Percentiles rank a stretch among this genome's conserved stretches.
Conservation (phyloP, 2,113 vertebrate species). For the Mungos mungo region DNA sequence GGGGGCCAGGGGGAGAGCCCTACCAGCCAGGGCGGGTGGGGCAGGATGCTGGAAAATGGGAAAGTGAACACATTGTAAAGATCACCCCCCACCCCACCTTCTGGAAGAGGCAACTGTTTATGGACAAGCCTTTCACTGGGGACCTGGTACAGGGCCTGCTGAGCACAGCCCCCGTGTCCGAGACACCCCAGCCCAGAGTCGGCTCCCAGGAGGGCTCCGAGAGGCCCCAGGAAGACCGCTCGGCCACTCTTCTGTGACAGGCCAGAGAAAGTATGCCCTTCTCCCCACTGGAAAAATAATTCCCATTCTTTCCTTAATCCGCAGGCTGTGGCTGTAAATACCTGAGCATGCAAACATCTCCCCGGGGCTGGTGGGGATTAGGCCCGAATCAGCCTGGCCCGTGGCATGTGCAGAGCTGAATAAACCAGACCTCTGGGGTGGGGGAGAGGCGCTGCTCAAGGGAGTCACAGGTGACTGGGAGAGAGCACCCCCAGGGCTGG, state of each 20-base stretch:
- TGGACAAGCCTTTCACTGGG: not conserved
- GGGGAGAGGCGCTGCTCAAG: not conserved
- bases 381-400: not conserved
- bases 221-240: not conserved
- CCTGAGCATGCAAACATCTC: constrained; percentile 68
- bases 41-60: not conserved
- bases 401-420: not conserved
- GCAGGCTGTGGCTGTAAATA: constrained; percentile 61
- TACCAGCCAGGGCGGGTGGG: not conserved
- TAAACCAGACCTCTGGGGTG: not conserved
- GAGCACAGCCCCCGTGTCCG: not conserved
- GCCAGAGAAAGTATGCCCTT: constrained; percentile 52
- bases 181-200: not conserved
- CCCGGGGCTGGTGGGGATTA: constrained; percentile 64
- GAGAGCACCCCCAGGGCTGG: accelerated
- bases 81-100: too few relatives aligned
- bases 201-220: not conserved
- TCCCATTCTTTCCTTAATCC: constrained; percentile 79
- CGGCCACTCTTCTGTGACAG: not conserved
- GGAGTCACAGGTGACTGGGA: not conserved
- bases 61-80: not conserved
- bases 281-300: constrained; percentile 71
- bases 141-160: not conserved
- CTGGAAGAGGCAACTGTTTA: not conserved
- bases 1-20: not conserved